phyloP scores from a whole-genome alignment of 2,888 invertebrate species.

The Pantelozetes paolii region DNA sequence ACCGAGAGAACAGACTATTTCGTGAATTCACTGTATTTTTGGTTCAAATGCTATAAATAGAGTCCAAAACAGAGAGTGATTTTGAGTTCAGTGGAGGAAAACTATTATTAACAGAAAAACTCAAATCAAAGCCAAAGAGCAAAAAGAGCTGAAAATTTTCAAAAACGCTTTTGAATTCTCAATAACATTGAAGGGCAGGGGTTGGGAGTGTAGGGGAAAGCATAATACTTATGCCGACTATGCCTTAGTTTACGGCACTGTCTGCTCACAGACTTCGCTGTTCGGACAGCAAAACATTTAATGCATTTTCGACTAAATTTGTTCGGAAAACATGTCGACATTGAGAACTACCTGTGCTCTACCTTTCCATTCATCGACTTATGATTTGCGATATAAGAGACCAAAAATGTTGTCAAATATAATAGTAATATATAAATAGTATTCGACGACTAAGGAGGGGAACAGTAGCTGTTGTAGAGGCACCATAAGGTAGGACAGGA shows the following conservation, averaged over 20 bases:
- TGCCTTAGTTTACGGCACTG: neutral
- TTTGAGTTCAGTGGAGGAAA: constrained; percentile 17
- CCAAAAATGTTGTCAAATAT: neutral
- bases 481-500: neutral
- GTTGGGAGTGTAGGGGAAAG: neutral
- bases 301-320: neutral
- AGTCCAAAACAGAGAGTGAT: neutral
- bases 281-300: constrained; percentile 4
- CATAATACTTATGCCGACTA: constrained; percentile 5
- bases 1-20: neutral
- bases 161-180: neutral
- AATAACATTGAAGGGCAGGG: neutral
- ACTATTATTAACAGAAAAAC: constrained; percentile 1
- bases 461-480: neutral
- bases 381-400: neutral
- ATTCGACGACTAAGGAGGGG: too few species aligned
- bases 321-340: neutral
- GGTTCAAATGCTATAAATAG: neutral
- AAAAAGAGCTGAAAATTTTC: neutral
- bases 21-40: neutral
- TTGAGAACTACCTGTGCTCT: neutral
- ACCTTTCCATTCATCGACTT: neutral
- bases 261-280: neutral
- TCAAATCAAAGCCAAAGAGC: neutral
- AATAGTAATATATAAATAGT: neutral